Base-by-base conservation (phyloP, 2,797 vertebrate genomes). In the Pelodytes ibericus region DNA sequence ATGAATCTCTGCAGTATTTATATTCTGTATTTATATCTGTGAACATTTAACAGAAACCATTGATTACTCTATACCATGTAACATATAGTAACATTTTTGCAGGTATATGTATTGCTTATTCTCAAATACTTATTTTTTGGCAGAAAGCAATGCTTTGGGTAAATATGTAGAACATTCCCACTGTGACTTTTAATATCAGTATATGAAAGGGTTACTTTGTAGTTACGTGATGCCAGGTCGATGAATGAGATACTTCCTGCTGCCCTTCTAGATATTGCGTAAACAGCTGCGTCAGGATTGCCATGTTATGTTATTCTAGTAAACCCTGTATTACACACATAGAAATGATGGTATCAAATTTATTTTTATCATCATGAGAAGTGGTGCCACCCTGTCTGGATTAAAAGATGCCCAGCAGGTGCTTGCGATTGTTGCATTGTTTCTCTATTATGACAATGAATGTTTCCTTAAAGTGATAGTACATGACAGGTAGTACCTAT, bases 301-400 rank as follows among this genome's bases (percentile, higher is more conserved):
- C n/a, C 49, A 53, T 20, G 2, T 24, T 20, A 53, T 24, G 16
- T 22, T 4, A 22, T n/a, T 53, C n/a, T 53, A 24, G n/a, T 53
- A 53, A 53, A n/a, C 49, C 24, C 49, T 20, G 49, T 53, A 1
- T 24, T 53, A 6, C 49, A n/a, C 49, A 53, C 49, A 20, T n/a
- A 24, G n/a, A 53, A 53, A 22, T 53, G 20, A 53, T 22, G 20
- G 20, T 20, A 53, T 53, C 20, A 20, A 4, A 7, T 20, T 53
- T n/a, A 53, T 53, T 53, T 20, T 53, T 53, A 53, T 53, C 49
- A 53, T 53, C 49, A 22, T 53, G 49, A 24, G n/a, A 53, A 25
- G 49, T 24, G n/a, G 49, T 53, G n/a, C 22, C 49, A 53, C 49
- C 24, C 11, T 7, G 49, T 53, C n/a, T 53, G 20, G 7, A 24